These are phyloP conservation scores for Ypsolopha scabrella DNA, from an alignment of 2,888 invertebrate species.

Conservation along the genomic window DNA sequence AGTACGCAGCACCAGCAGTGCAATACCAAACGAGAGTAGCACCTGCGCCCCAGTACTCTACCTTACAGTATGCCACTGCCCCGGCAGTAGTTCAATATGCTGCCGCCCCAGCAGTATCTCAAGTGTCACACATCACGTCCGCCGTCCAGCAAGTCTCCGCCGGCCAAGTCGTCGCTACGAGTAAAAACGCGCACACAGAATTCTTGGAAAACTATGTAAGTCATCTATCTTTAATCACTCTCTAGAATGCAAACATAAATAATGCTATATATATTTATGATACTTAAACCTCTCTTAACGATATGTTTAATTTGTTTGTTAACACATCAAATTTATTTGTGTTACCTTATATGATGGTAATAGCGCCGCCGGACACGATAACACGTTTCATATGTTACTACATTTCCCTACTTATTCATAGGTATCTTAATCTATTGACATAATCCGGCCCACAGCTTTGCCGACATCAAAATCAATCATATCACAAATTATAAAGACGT, in stretches of 20 bases:
- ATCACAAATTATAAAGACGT: too few species aligned
- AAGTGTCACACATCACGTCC: slow-evolving; percentile 14
- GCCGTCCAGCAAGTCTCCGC: slow-evolving; percentile 12
- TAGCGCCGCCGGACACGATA: too few species aligned
- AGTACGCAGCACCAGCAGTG: slow-evolving; percentile 7
- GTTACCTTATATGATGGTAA: too few species aligned
- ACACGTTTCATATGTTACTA: too few species aligned
- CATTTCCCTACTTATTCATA: too few species aligned
- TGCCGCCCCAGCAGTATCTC: slow-evolving; percentile 18
- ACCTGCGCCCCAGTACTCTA: slow-evolving; percentile 9
- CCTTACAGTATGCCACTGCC: slow-evolving; percentile 1
- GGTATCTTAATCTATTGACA: too few species aligned
- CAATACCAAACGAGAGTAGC: slow-evolving; percentile 8
- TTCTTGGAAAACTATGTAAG: slow-evolving; percentile 69
- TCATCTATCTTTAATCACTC: not conserved
- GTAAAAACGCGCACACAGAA: slow-evolving; percentile 69
- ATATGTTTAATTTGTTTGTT: not conserved
- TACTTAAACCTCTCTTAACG: too few species aligned
- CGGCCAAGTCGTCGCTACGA: slow-evolving; percentile 23
- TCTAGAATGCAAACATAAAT: not conserved
- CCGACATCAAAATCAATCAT: too few species aligned
- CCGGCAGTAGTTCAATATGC: slow-evolving; percentile 11
- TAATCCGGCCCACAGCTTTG: too few species aligned
- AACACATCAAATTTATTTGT: not conserved
- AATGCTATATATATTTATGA: too few species aligned